A percentile compares a stretch with the other conserved stretches of the same genome.
Conservation (phyloP, 2,888 invertebrate genomes). For the Schrankia costaestrigalis region DNA sequence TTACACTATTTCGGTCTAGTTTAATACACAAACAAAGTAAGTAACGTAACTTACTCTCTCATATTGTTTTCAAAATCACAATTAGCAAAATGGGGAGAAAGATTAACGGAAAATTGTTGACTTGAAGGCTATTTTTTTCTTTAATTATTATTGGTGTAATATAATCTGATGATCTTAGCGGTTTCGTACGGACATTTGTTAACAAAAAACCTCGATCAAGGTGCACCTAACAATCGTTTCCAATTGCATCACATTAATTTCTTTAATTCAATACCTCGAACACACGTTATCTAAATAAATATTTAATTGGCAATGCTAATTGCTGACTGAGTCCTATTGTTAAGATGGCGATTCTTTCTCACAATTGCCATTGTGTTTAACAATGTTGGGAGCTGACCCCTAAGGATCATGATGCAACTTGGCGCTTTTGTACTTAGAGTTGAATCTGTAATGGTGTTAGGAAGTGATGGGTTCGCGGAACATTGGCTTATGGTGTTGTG, state of each 20-base stretch:
- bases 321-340: conserved; percentile 69
- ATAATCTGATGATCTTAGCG: too few relatives aligned
- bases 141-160: too few relatives aligned
- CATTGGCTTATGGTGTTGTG: conserved; percentile 30
- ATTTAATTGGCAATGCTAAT: conserved; percentile 74
- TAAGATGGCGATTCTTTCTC: conserved; percentile 63
- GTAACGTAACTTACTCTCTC: too few relatives aligned
- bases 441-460: conserved; percentile 27
- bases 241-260: conserved; percentile 36
- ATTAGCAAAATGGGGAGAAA: too few relatives aligned
- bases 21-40: too few relatives aligned
- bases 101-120: too few relatives aligned
- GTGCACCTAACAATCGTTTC: conserved; percentile 34
- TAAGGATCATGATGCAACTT: conserved; percentile 61
- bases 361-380: conserved; percentile 76
- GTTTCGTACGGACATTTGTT: too few relatives aligned
- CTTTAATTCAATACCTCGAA: conserved; percentile 50
- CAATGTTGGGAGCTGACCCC: conserved; percentile 79
- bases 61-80: too few relatives aligned
- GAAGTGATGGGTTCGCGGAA: conserved; percentile 45
- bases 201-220: too few relatives aligned
- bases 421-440: conserved; percentile 35
- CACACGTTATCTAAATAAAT: conserved; percentile 54
- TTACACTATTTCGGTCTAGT: too few relatives aligned
- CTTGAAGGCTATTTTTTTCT: too few relatives aligned